These are phyloP conservation scores for Achatina immaculata DNA, from an alignment of 1,140 invertebrate species.

Conservation along the genomic window DNA sequence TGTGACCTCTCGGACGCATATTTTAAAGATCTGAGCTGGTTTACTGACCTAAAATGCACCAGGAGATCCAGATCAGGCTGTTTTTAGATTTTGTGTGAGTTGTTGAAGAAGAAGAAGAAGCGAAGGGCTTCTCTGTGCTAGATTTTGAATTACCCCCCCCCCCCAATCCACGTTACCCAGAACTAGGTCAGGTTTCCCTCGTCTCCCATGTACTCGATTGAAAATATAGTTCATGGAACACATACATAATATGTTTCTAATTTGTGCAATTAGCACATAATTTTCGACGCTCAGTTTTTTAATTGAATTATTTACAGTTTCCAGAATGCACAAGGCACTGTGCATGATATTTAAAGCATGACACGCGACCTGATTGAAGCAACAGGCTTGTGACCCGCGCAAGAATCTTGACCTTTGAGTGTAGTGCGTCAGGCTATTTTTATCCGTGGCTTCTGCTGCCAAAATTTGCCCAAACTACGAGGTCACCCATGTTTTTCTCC, in stretches of 20 bases:
- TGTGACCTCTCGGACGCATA: no score
- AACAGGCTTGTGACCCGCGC: constrained; percentile 7
- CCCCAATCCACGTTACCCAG: not conserved
- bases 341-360: not conserved
- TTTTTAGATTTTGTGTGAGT: not conserved
- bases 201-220: not conserved
- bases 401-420: not conserved
- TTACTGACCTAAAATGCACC: not conserved
- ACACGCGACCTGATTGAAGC: not conserved
- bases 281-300: no score
- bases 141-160: not conserved
- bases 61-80: no score
- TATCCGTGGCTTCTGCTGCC: constrained; percentile 23
- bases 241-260: not conserved
- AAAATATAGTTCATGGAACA: not conserved
- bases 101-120: not conserved
- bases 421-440: constrained; percentile 22
- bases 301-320: not conserved
- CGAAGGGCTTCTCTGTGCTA: not conserved
- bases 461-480: constrained; percentile 12
- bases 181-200: constrained; percentile 14
- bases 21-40: not conserved
- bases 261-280: not conserved
- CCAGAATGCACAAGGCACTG: not conserved
- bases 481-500: constrained; percentile 21